Evolutionary conservation across 2,797 vertebrate genomes (phyloP), one percentile per base, ranked within the genome.

Genomic region (Otolemur crassicaudatus): DNA sequence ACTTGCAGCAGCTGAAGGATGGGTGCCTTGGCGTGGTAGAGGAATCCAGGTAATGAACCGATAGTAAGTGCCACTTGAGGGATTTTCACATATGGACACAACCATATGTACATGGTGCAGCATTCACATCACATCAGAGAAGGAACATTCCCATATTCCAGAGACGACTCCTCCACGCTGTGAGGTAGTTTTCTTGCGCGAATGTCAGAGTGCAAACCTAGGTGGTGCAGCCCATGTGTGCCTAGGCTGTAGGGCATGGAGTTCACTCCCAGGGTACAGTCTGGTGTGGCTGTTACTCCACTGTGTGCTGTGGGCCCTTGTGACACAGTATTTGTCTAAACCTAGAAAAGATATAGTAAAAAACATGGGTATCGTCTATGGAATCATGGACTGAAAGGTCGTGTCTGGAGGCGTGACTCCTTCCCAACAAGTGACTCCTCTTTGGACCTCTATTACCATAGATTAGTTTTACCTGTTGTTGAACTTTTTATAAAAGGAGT

Each of bases 121-220:
- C 49, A 0, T 4, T 25, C 8, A 3, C 3, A 27, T 25, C 8
- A 3, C 3, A 27, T 60, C 60, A 17, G 1, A 17, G 37, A 22
- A 88, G 56, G 56, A 53, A 20, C 81, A 0, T 69, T 37, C 34
- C 58, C n/a, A 14, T 23, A 7, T 82, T 46, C 67, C 34, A 5
- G 6, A 43, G 82, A 31, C 60, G 40, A 7, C 60, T 17, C 20
- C 17, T 69, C 4, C 49, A 53, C 14, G 3, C 49, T 53, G 49
- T 53, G 49, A 53, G 49, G 49, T 53, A 53, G 14, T 53, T 53
- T 53, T 53, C 49, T 14, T 53, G 49, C 0, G n/a, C 37, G 31
- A 14, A 7, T 25, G 23, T 58, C 53, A 34, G 53, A 8, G 49
- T 58, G 25, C 53, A 58, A 23, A 34, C 13, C 31, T 16, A 25